Conservation (phyloP, 2,797 vertebrate species). For the Dryobates pubescens region DNA sequence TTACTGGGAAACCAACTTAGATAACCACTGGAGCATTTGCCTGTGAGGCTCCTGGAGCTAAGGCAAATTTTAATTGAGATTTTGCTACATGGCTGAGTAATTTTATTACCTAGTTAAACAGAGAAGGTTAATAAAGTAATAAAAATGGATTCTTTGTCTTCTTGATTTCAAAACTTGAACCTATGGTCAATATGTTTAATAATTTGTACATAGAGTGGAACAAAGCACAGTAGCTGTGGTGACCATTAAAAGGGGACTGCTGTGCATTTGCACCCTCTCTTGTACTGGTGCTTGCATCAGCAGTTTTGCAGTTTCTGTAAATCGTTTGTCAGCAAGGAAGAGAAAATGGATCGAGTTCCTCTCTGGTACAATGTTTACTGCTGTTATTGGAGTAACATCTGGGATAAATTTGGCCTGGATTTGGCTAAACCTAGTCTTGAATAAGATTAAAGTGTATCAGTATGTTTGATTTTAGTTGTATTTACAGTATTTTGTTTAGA, state of each 20-base stretch:
- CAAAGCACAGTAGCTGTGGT: background rate
- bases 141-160: constrained; percentile 39
- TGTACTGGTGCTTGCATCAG: background rate
- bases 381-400: background rate
- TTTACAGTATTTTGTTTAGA: background rate
- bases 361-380: background rate
- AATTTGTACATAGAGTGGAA: constrained; percentile 39
- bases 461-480: background rate
- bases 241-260: background rate
- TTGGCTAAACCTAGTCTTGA: background rate
- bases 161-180: background rate
- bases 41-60: background rate
- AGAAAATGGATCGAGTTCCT: background rate
- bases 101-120: constrained; percentile 60
- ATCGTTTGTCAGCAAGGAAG: background rate
- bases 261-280: background rate
- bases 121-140: constrained; percentile 53
- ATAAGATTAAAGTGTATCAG: background rate
- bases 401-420: background rate
- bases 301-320: background rate
- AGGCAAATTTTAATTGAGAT: constrained; percentile 46
- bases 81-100: constrained; percentile 24
- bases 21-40: constrained; percentile 11
- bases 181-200: constrained; percentile 27
- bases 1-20: background rate